Base-by-base conservation (phyloP, 53 echinoderm and acorn worm species). In the Echinometra lucunter region DNA sequence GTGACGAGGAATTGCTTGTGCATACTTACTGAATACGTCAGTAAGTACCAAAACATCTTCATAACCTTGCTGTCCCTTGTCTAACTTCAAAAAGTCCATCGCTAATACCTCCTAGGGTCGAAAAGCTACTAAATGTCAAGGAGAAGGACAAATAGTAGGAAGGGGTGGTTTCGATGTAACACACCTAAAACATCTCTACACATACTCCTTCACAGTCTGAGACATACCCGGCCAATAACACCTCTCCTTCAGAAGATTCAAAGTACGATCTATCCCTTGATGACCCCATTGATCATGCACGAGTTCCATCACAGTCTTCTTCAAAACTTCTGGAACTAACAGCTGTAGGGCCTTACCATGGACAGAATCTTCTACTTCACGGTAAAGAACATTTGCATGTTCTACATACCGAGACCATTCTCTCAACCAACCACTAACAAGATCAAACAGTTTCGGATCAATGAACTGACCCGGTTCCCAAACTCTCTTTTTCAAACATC, bases 241-340 rank as follows among this genome's bases (percentile, higher is more conserved):
- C 23, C 96, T 74, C 44, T 49, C 66, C 40, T 44, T 74, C 55
- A 96, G 58, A 45, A 96, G 28, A 37, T 47, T 30, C 23, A 88
- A 66, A 23, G 96, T 95, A 15, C 95, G 72, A 38, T 74, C 85
- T 25, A 92, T 81, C 35, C 96, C 96, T 63, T 95, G 96, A 89
- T 92, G 95, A 7, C 89, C 95, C 96, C 95, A 95, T 57, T 93
- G 82, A 88, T 96, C 96, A 74, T 96, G 96, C 2, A 69, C 57
- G 27, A 69, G 35, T 28, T 95, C 81, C 25, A 96, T 12, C 66
- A 96, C n/a, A n/a, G 60, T 88, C 70, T 58, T 47, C 18, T 58
- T 53, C n/a, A 96, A 35, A 28, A 34, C 74, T 66, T 53, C 81
- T 66, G 95, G 96, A 40, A 92, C 58, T 67, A 96, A 75, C 13